A percentile compares a stretch with the other conserved stretches of the same genome.
Evolutionary conservation across 1,140 invertebrate genomes (phyloP).

Genomic region (Bombus fervidus): DNA sequence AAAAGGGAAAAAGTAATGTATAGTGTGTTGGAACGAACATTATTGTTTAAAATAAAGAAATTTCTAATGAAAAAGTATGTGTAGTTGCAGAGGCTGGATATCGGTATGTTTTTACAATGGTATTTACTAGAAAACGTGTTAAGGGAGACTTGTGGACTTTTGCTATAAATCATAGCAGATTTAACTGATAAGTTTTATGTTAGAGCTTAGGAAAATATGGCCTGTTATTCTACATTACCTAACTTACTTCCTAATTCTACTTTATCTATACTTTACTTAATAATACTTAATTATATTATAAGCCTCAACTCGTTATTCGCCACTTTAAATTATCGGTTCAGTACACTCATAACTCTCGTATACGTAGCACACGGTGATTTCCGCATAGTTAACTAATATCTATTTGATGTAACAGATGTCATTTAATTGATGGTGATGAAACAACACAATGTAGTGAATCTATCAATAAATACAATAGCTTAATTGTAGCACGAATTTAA

Average conservation of each 20-base stretch:
- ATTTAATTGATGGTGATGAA: too few relatives aligned
- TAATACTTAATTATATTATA: background rate
- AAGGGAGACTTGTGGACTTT: background rate
- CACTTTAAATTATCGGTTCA: background rate
- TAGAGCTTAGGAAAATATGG: background rate
- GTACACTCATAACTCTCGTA: background rate
- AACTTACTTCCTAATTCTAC: background rate
- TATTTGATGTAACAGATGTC: background rate
- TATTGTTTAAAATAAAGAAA: background rate
- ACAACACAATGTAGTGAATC: background rate
- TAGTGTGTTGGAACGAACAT: too few relatives aligned
- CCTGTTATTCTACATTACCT: background rate
- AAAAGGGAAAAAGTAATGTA: too few relatives aligned
- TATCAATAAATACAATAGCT: background rate
- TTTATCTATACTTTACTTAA: background rate
- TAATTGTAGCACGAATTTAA: too few relatives aligned
- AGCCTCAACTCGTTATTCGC: background rate
- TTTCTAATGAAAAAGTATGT: background rate
- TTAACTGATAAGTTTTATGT: background rate
- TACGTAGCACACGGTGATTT: background rate
- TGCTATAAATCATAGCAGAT: background rate
- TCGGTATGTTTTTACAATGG: background rate
- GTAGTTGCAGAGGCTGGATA: background rate
- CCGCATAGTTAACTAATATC: background rate
- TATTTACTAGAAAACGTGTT: background rate